A percentile compares a stretch with the other conserved stretches of the same genome.
Conservation (phyloP, 2,888 invertebrate genomes). For the Campopleginae sp. region DNA sequence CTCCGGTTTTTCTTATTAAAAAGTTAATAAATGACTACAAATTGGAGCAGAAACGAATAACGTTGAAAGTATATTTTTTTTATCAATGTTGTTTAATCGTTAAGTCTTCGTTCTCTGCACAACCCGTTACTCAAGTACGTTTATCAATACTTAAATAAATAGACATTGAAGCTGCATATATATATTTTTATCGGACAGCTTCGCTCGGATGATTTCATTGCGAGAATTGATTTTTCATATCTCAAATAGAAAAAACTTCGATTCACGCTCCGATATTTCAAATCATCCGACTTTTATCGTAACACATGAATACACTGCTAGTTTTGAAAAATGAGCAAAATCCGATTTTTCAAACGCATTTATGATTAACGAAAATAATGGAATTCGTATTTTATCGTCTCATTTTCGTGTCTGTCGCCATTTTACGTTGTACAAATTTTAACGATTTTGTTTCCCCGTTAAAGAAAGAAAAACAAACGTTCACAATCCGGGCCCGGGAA, state of each 20-base stretch:
- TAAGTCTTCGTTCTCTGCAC: constrained; percentile 74
- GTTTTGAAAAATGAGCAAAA: constrained; percentile 6
- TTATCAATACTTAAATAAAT: constrained; percentile 20
- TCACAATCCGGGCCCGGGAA: constrained; percentile 26
- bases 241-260: constrained; percentile 2
- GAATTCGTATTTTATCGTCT: background rate
- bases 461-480: background rate
- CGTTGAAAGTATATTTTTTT: constrained; percentile 73
- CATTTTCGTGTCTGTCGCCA: constrained; percentile 7
- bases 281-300: constrained; percentile 1
- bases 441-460: background rate
- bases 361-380: background rate
- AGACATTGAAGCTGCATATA: constrained; percentile 47
- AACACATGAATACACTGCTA: background rate
- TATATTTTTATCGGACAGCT: constrained; percentile 11
- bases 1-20: constrained; percentile 26
- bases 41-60: constrained; percentile 50
- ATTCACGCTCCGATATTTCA: constrained; percentile 42
- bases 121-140: constrained; percentile 61
- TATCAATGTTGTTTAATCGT: constrained; percentile 80
- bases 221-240: constrained; percentile 10
- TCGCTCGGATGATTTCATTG: constrained; percentile 28
- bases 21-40: constrained; percentile 28
- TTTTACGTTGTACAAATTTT: constrained; percentile 17
- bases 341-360: constrained; percentile 21